Evolutionary conservation across 2,113 vertebrate species (phyloP).

Genomic region (Cavia porcellus): DNA sequence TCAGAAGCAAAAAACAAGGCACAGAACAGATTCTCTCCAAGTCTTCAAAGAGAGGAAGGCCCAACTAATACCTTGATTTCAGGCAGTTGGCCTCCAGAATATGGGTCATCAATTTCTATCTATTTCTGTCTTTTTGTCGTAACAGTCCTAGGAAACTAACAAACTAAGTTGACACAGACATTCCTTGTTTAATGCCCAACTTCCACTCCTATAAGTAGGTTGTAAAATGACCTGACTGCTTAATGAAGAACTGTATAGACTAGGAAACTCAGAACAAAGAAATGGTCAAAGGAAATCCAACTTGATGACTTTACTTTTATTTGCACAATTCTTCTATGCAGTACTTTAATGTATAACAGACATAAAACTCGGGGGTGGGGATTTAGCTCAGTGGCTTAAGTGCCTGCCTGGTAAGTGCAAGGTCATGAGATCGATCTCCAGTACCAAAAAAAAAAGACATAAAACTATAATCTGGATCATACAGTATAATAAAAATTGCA

Average conservation of each 20-base stretch:
- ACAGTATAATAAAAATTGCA: neutral
- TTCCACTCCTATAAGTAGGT: neutral
- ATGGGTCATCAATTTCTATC: neutral
- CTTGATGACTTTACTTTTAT: neutral
- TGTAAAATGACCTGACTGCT: neutral
- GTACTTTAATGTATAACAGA: neutral
- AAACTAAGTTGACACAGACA: neutral
- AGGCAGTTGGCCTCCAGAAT: slow-evolving; percentile 16
- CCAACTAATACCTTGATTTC: neutral
- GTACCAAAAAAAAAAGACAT: too few species aligned
- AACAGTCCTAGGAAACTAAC: slow-evolving; percentile 19
- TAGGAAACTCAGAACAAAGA: neutral
- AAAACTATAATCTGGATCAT: neutral
- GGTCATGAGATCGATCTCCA: too few species aligned
- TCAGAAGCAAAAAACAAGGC: neutral
- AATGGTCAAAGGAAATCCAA: neutral
- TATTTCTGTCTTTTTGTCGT: neutral
- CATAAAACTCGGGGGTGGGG: too few species aligned
- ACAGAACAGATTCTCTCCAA: neutral
- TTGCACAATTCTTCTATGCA: neutral
- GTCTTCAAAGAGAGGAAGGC: neutral
- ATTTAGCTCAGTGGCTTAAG: too few species aligned
- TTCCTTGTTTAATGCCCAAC: neutral
- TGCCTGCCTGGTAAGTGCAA: too few species aligned
- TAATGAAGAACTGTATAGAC: neutral